Percentiles rank a stretch among this genome's conserved stretches.
Conservation (phyloP, 1,140 invertebrate genomes). For the Lethocerus indicus region DNA sequence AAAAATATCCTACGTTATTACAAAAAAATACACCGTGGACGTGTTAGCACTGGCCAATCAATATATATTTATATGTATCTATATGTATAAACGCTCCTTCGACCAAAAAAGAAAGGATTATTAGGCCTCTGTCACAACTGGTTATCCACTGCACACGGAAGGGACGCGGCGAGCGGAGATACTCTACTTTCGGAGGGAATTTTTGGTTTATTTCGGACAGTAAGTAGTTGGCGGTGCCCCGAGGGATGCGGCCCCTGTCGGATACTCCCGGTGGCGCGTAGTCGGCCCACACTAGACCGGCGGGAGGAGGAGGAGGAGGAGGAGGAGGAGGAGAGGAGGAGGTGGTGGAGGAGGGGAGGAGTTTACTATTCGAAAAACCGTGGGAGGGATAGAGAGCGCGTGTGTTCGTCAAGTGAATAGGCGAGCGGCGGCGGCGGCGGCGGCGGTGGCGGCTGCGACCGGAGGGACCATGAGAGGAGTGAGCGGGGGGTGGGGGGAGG, state of each 20-base stretch:
- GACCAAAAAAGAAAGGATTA: no score
- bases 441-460: slow-evolving; percentile 1
- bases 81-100: no score
- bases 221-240: background rate
- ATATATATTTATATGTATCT: no score
- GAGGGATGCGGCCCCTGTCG: slow-evolving; percentile 1
- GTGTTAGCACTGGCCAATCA: no score
- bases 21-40: no score
- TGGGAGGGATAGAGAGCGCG: slow-evolving; percentile 2
- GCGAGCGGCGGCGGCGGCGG: background rate
- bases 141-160: background rate
- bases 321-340: background rate
- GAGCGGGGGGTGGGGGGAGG: background rate
- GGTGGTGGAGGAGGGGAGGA: background rate
- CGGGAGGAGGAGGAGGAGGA: background rate
- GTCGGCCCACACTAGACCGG: background rate
- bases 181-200: background rate
- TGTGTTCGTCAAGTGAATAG: background rate
- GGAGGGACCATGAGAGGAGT: slow-evolving; percentile 5
- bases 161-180: background rate
- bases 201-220: background rate
- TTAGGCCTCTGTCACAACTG: no score
- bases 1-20: no score
- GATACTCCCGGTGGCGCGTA: no score
- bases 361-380: background rate